Conservation (phyloP, 2,113 vertebrate genomes). For the Micronycteris hirsuta region DNA sequence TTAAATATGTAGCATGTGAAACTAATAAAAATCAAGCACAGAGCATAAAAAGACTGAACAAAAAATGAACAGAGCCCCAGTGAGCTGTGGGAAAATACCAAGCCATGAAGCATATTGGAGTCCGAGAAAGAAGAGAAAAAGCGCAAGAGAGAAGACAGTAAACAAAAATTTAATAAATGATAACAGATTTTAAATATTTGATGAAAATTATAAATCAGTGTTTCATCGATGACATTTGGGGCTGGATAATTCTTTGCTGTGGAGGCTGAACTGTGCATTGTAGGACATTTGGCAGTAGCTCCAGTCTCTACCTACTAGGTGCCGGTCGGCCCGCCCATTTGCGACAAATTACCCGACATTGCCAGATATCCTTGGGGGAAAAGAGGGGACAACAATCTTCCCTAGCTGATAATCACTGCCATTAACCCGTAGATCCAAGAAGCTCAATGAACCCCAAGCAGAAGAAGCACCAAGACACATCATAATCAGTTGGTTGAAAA, state of each 20-base stretch:
- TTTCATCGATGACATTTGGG: conserved; percentile 1
- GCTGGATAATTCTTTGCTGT: background rate
- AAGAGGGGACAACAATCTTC: background rate
- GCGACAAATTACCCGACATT: background rate
- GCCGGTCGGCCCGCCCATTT: background rate
- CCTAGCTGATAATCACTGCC: background rate
- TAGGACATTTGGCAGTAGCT: background rate
- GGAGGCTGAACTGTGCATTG: background rate
- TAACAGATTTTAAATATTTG: background rate
- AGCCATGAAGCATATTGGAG: background rate
- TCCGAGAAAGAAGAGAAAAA: background rate
- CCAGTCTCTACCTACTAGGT: background rate
- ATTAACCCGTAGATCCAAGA: background rate
- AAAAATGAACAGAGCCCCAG: background rate
- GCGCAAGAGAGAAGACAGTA: background rate
- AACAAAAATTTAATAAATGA: background rate
- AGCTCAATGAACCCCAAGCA: background rate
- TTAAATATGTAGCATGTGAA: background rate
- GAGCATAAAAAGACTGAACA: background rate
- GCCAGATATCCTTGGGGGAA: background rate
- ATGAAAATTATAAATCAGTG: background rate
- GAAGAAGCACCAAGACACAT: background rate
- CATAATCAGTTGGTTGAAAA: background rate
- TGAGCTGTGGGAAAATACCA: background rate
- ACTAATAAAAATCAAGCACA: conserved; percentile 11